Percentiles rank a stretch among this genome's conserved stretches.
Evolutionary conservation across 2,113 vertebrate species (phyloP).

Genomic region (Clarias batrachus): DNA sequence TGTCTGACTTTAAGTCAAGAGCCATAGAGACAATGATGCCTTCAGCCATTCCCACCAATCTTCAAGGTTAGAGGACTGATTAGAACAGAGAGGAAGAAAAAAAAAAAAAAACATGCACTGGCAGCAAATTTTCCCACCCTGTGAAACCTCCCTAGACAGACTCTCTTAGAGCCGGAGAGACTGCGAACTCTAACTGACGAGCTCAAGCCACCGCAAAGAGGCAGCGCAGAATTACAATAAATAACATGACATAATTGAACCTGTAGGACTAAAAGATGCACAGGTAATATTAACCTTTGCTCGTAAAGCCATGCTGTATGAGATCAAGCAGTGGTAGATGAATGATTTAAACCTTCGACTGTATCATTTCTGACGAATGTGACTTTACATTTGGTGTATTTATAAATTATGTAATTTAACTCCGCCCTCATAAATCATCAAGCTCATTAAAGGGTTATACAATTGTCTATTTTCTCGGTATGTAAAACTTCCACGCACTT

Average conservation of each 20-base stretch:
- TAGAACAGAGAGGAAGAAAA: not conserved
- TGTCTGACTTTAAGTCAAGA: constrained; percentile 12
- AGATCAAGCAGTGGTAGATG: not conserved
- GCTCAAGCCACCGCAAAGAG: not conserved
- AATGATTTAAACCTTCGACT: not conserved
- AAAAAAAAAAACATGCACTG: constrained; percentile 20
- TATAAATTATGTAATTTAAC: not conserved
- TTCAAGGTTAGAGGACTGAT: constrained; percentile 52
- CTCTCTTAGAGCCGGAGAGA: constrained; percentile 31
- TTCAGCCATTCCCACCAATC: constrained; percentile 41
- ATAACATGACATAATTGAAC: not conserved
- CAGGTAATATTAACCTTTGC: not conserved
- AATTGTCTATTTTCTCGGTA: not conserved
- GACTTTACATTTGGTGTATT: not conserved
- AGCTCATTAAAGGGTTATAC: not conserved
- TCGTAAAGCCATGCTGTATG: not conserved
- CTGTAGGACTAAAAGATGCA: not conserved
- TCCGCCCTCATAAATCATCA: not conserved
- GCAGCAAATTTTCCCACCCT: constrained; percentile 52
- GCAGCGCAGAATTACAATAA: not conserved
- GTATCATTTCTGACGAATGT: not conserved
- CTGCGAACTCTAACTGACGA: not conserved
- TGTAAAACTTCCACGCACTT: not conserved
- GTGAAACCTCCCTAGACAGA: constrained; percentile 7
- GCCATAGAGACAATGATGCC: constrained; percentile 21